These are phyloP conservation scores for Otus sunia DNA, from an alignment of 2,113 vertebrate species.

Conservation along the genomic window DNA sequence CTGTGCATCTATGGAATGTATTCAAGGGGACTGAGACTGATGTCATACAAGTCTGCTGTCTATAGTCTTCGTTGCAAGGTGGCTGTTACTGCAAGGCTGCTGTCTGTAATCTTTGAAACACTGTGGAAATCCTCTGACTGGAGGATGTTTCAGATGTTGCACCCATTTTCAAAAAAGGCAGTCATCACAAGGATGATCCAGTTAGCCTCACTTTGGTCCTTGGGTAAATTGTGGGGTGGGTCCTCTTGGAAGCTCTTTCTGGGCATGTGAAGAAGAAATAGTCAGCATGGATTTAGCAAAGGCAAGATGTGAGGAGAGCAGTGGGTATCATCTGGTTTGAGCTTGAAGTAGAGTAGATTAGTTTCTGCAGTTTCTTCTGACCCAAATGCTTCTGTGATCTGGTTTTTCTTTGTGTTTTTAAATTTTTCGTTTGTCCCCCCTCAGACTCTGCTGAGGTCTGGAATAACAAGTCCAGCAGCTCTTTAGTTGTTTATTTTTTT, in stretches of 20 bases:
- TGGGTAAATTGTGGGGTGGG: background rate
- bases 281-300: background rate
- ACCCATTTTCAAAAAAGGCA: background rate
- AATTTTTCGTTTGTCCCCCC: no score
- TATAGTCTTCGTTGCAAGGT: background rate
- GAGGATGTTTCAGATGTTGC: background rate
- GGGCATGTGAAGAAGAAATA: background rate
- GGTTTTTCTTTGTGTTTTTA: no score
- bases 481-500: background rate
- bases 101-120: background rate
- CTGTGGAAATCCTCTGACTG: background rate
- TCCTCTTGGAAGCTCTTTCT: background rate
- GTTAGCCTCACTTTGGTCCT: background rate
- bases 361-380: background rate
- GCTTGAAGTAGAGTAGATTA: background rate
- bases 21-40: background rate
- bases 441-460: background rate
- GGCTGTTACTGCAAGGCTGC: background rate
- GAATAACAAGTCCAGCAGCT: background rate
- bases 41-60: background rate
- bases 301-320: background rate
- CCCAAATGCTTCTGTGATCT: background rate
- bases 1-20: background rate
- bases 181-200: background rate
- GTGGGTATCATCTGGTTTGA: background rate